Conservation (phyloP, 1,140 invertebrate genomes). For the Diorhabda carinulata region DNA sequence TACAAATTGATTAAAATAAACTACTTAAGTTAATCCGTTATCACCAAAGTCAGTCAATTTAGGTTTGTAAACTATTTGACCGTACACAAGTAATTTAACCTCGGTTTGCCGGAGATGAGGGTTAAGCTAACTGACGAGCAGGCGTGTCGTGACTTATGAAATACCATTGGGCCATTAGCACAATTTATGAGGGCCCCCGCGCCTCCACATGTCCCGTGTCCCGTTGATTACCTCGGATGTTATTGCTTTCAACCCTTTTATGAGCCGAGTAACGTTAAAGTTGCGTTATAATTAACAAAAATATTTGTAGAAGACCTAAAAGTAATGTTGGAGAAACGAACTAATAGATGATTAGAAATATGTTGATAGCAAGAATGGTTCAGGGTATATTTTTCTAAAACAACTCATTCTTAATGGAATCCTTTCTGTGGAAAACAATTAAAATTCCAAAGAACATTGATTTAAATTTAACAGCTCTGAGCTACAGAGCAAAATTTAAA, state of each 20-base stretch:
- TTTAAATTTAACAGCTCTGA: too few relatives aligned
- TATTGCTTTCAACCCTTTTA: conserved; percentile 13
- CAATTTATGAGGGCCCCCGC: conserved; percentile 38
- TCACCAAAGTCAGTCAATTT: conserved; percentile 7
- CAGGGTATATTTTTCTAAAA: too few relatives aligned
- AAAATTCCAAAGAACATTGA: too few relatives aligned
- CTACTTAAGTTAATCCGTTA: background rate
- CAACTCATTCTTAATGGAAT: too few relatives aligned
- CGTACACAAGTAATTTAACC: conserved; percentile 19
- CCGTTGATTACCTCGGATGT: conserved; percentile 39
- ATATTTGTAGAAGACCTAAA: background rate
- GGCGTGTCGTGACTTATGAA: conserved; percentile 44
- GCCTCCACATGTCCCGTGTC: conserved; percentile 24
- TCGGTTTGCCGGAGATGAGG: conserved; percentile 24
- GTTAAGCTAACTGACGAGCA: conserved; percentile 25
- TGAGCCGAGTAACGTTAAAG: background rate
- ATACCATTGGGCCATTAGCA: conserved; percentile 47
- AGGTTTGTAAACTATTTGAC: conserved; percentile 15
- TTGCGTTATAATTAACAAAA: conserved; percentile 3
- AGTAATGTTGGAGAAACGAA: background rate
- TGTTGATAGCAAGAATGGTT: too few relatives aligned
- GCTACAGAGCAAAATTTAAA: too few relatives aligned
- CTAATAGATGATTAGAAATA: background rate
- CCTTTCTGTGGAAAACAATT: too few relatives aligned
- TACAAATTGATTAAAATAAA: background rate